Conservation (phyloP, 1,140 invertebrate genomes). For the Pseudomyrmex concolor region DNA sequence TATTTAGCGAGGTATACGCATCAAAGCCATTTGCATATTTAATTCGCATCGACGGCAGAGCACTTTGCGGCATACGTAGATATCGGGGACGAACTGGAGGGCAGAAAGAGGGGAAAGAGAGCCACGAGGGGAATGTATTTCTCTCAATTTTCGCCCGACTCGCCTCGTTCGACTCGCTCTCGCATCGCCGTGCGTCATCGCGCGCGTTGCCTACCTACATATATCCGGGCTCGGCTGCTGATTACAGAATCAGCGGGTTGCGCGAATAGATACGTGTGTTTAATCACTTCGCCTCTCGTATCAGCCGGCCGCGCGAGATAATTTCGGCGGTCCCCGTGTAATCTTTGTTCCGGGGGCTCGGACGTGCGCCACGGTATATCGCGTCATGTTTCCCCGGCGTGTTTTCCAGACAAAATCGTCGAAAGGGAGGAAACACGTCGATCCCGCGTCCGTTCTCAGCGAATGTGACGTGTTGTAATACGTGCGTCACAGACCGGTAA, state of each 20-base stretch:
- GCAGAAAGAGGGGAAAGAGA: too few relatives aligned
- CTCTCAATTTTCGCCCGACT: constrained; percentile 25
- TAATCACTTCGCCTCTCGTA: constrained; percentile 32
- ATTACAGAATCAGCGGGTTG: constrained; percentile 43
- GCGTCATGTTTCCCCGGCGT: neutral
- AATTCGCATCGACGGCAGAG: constrained; percentile 26
- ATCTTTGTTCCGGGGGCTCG: constrained; percentile 26
- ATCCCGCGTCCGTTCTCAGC: too few relatives aligned
- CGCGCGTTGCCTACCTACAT: neutral
- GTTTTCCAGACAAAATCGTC: constrained; percentile 14
- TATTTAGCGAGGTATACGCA: constrained; percentile 12
- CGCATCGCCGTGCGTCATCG: constrained; percentile 14
- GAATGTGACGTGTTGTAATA: neutral
- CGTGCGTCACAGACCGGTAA: too few relatives aligned
- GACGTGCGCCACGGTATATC: neutral
- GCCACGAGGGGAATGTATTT: constrained; percentile 3
- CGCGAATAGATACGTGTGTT: constrained; percentile 41
- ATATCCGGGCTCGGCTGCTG: neutral
- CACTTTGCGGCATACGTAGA: constrained; percentile 6
- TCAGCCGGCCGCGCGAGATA: constrained; percentile 43
- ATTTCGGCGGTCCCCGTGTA: constrained; percentile 29
- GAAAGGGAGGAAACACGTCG: constrained; percentile 12
- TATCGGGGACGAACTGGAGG: neutral
- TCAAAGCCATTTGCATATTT: constrained; percentile 39
- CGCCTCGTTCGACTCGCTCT: neutral